phyloP scores from a whole-genome alignment of 2,888 invertebrate genomes.

The Cheilosia pagana region DNA sequence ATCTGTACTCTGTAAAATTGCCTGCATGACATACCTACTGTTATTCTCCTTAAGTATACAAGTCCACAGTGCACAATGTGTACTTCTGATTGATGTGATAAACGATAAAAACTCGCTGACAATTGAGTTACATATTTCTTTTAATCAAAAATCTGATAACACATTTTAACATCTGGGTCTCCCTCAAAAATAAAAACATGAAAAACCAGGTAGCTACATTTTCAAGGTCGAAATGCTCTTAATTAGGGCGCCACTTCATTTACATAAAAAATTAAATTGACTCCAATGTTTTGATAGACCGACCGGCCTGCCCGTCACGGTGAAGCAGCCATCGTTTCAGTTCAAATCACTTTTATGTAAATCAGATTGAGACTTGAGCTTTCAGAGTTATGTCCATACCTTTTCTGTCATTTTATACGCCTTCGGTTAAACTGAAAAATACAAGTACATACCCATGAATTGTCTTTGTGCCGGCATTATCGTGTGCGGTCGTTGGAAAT shows the following conservation, averaged over 20 bases:
- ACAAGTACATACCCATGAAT: not conserved
- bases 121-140: not conserved
- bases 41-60: too few species aligned
- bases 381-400: not conserved
- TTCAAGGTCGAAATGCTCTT: constrained; percentile 24
- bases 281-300: constrained; percentile 18
- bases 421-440: constrained; percentile 22
- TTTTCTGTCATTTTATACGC: constrained; percentile 21
- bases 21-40: too few species aligned
- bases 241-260: constrained; percentile 32
- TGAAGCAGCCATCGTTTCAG: constrained; percentile 35
- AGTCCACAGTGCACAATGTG: too few species aligned
- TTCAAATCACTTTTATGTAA: constrained; percentile 50
- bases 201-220: constrained; percentile 6
- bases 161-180: not conserved
- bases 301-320: constrained; percentile 20
- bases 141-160: not conserved
- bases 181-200: not conserved
- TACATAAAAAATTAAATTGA: constrained; percentile 25
- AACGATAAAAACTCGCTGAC: not conserved
- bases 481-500: constrained; percentile 15
- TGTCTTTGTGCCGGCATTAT: not conserved
- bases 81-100: not conserved
- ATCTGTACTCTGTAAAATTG: too few species aligned
- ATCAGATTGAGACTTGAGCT: constrained; percentile 20